Evolutionary conservation across 1,140 invertebrate genomes (phyloP).

Genomic region (Panulirus ornatus): DNA sequence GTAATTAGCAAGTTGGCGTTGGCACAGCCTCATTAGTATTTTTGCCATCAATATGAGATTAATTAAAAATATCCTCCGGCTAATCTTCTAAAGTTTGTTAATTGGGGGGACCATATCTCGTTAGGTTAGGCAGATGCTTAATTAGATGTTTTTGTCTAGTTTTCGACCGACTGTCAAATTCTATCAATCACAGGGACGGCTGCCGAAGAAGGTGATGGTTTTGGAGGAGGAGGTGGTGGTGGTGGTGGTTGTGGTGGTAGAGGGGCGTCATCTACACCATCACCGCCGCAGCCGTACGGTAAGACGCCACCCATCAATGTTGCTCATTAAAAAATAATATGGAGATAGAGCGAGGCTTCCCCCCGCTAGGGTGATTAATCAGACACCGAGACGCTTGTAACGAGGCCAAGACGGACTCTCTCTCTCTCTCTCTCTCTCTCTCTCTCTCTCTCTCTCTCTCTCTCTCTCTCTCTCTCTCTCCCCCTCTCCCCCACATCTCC

Average conservation of each 20-base stretch:
- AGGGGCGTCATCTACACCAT: too few relatives aligned
- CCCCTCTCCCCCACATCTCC: too few relatives aligned
- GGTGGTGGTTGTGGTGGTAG: too few relatives aligned
- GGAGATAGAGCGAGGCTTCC: not conserved
- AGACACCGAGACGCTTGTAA: not conserved
- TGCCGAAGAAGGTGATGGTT: not conserved
- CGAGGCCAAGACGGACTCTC: not conserved
- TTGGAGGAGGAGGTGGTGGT: too few relatives aligned
- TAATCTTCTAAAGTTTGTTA: constrained; percentile 73
- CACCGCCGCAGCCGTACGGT: too few relatives aligned
- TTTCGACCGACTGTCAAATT: constrained; percentile 65
- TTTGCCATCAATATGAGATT: constrained; percentile 73
- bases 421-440: not conserved
- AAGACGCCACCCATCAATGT: not conserved
- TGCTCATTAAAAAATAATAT: not conserved
- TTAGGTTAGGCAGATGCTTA: constrained; percentile 69
- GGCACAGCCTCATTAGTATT: constrained; percentile 70
- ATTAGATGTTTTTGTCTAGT: constrained; percentile 67
- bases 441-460: not conserved
- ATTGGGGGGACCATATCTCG: constrained; percentile 71
- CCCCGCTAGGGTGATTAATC: not conserved
- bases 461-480: not conserved
- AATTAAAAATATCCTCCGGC: constrained; percentile 69
- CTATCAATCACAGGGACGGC: constrained; percentile 64
- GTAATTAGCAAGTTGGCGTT: constrained; percentile 70